Base-by-base conservation (phyloP, 2,888 invertebrate genomes). In the Dryadula phaetusa region DNA sequence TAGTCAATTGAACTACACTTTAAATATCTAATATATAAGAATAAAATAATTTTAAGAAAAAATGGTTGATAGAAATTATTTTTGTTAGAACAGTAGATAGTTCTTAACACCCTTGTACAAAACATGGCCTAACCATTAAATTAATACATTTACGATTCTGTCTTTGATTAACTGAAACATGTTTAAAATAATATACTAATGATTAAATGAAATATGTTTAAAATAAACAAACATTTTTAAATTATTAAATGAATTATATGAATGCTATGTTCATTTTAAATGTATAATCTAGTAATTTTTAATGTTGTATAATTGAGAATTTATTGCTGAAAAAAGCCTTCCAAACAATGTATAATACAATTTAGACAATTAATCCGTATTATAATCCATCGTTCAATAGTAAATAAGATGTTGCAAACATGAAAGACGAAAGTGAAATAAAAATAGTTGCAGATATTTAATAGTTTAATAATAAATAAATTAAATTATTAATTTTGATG, bases 401-500 rank as follows among this genome's bases (percentile, higher is more conserved):
- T 69, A 67, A 64, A 73, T 75, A 76, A 77, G 70, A 76, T 76
- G 70, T 71, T 70, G 73, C 66, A 70, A 69, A 73, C 75, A 86
- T 90, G 91, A 91, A 92, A 91, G 92, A 92, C 92, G 84, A 90
- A 86, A 91, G 91, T 91, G 92, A 91, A 88, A 86, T 85, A 85
- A 80, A 67, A 77, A 82, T 90, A 91, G 88, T 77, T 82, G 78
- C 80, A 76, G 67, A 56, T 68, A 64, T 60, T 53, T 54, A 69
- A 64, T 69, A 64, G 61, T 32, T 25, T 62, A 61, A 63, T 56
- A 64, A 64, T 37, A 37, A 32, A 49, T 49, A 7, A 49, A n/a
- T 49, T 22, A 69, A 53, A 53, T 53, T 54, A 34, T 2, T 69
- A 65, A 37, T 12, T n/a, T n/a, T n/a, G n/a, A 25, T 66, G 56